A percentile compares a stretch with the other conserved stretches of the same genome.
These are phyloP conservation scores for Cabera pusaria DNA, from an alignment of 2,888 invertebrate species.

Conservation along the genomic window DNA sequence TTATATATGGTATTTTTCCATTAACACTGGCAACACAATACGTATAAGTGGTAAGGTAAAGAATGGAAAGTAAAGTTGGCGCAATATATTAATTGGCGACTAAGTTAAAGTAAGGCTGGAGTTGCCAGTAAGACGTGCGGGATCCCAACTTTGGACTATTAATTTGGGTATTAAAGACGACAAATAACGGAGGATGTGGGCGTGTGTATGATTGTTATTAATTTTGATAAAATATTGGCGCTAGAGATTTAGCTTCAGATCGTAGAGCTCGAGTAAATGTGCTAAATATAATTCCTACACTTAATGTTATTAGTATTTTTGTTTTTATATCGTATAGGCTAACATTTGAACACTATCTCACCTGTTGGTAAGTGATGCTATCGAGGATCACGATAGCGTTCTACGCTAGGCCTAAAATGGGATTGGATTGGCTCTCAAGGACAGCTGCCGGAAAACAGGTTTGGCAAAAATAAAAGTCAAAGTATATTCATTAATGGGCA, in stretches of 20 bases:
- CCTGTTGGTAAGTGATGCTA: too few relatives aligned
- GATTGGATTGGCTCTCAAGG: too few relatives aligned
- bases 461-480: too few relatives aligned
- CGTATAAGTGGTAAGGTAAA: constrained; percentile 73
- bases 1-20: constrained; percentile 26
- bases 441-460: too few relatives aligned
- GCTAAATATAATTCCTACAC: too few relatives aligned
- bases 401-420: too few relatives aligned
- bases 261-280: too few relatives aligned
- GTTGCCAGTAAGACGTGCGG: constrained; percentile 58
- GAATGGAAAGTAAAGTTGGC: constrained; percentile 78
- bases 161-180: constrained; percentile 75
- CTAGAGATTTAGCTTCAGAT: constrained; percentile 26
- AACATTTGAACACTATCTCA: too few relatives aligned
- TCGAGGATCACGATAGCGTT: too few relatives aligned
- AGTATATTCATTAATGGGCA: too few relatives aligned
- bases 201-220: constrained; percentile 39
- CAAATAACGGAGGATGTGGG: constrained; percentile 62
- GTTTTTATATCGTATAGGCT: too few relatives aligned
- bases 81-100: constrained; percentile 80
- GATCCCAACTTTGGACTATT: constrained; percentile 80
- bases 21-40: constrained; percentile 45
- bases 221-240: constrained; percentile 29
- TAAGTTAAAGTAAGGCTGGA: constrained; percentile 47
- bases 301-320: too few relatives aligned